Evolutionary conservation across 2,888 invertebrate genomes (phyloP), one percentile per base, ranked within the genome.

Genomic region (Antitype chi): DNA sequence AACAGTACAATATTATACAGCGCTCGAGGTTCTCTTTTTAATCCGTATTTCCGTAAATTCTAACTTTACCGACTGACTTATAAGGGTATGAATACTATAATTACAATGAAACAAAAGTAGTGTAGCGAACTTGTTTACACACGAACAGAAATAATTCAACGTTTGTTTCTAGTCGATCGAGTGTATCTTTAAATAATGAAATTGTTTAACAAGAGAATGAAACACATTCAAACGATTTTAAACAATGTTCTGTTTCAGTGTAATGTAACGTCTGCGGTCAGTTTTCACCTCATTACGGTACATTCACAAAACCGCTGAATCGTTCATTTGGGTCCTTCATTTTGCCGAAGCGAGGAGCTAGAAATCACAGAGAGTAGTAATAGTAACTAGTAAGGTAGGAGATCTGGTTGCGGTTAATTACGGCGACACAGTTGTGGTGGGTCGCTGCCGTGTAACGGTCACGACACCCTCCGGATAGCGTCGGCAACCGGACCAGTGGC

Each of bases 321-420:
- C 71, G 70, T 70, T 69, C 47, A 77, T 76, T 78, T 71, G 67
- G 63, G 68, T 77, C 68, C 82, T 76, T 64, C 55, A 60, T 82
- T 82, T 84, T 73, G 68, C 76, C 23, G 63, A 70, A 59, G 57
- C 47, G 67, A 57, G 76, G 72, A 84, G 38, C 64, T 79, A 68
- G 79, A 78, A 87, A 84, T 84, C 81, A 72, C 84, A 77, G 67
- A 66, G 71, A 69, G 59, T 72, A 73, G 78, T n/a, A n/a, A 4
- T 32, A 38, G 38, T 73, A 57, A 71, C 68, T 74, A 70, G 73
- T 69, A 75, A 82, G 82, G 76, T 81, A 82, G 78, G 78, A 81
- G 82, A 86, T 88, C 82, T 85, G 84, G 82, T 87, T 89, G 89
- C 82, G 89, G 89, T 90, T 92, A 90, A 91, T 91, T 91, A 89